These are phyloP conservation scores for Drosophila gaucha DNA, from an alignment of 2,888 invertebrate genomes.

Conservation along the genomic window DNA sequence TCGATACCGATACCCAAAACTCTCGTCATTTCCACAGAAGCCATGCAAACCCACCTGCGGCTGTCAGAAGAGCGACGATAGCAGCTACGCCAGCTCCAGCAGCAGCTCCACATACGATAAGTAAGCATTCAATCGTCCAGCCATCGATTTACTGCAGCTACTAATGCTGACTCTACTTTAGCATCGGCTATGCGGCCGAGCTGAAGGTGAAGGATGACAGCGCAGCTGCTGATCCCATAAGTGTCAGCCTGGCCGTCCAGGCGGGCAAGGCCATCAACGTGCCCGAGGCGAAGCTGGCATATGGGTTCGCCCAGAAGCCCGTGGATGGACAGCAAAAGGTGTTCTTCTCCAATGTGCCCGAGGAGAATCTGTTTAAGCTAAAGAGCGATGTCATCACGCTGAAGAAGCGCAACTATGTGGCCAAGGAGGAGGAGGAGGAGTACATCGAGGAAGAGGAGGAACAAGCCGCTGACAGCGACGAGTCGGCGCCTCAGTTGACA, in stretches of 20 bases:
- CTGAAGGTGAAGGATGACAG: slow-evolving; percentile 53
- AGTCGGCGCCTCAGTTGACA: slow-evolving; percentile 76
- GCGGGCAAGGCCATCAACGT: slow-evolving; percentile 83
- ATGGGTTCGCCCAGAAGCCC: slow-evolving; percentile 86
- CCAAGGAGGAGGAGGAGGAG: slow-evolving; percentile 66
- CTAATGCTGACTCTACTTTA: slow-evolving; percentile 16
- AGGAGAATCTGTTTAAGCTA: slow-evolving; percentile 85
- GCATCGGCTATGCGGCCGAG: slow-evolving; percentile 52
- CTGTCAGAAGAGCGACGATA: slow-evolving; percentile 53
- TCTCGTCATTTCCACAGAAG: slow-evolving; percentile 60
- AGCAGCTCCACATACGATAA: slow-evolving; percentile 50
- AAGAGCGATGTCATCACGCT: slow-evolving; percentile 86
- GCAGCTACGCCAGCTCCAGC: slow-evolving; percentile 46
- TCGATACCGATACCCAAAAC: slow-evolving; percentile 45
- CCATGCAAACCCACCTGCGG: slow-evolving; percentile 63
- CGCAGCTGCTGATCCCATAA: slow-evolving; percentile 85
- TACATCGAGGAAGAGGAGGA: slow-evolving; percentile 67
- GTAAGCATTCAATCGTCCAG: slow-evolving; percentile 32
- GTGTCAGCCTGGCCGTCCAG: slow-evolving; percentile 85
- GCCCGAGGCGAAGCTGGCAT: slow-evolving; percentile 86
- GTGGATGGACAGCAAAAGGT: slow-evolving; percentile 82
- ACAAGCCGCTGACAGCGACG: slow-evolving; percentile 27
- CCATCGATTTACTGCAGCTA: neutral
- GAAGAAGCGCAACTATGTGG: slow-evolving; percentile 72
- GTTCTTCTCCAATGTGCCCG: slow-evolving; percentile 84